Evolutionary conservation across 1,140 invertebrate genomes (phyloP), one percentile per base, ranked within the genome.

Genomic region (Ridgeia piscesae): DNA sequence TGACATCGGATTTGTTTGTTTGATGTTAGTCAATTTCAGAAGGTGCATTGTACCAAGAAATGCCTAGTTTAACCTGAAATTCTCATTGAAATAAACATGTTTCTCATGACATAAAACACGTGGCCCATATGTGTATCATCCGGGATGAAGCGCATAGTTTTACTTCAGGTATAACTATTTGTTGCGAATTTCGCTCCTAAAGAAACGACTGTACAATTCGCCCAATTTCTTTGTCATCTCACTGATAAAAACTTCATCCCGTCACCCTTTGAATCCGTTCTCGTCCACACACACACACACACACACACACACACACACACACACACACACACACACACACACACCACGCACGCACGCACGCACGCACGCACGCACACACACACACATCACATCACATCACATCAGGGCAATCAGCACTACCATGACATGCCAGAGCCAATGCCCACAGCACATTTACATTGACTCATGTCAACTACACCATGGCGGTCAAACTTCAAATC

Each of bases 381-480:
- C n/a, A n/a, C n/a, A n/a, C n/a, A n/a, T n/a, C n/a, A n/a, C n/a
- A n/a, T n/a, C n/a, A n/a, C n/a, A n/a, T n/a, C n/a, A n/a, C n/a
- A n/a, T n/a, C n/a, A 93, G 92, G 91, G 91, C 93, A 92, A 89
- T 93, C 6, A 94, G 89, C 31, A 93, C 91, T 89, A 88, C 33
- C 89, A 34, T 91, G 58, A 94, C 92, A 93, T 94, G 94, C 91
- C 21, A 31, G 94, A 93, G 4, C 94, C 94, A 91, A 93, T 92
- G 14, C 93, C 94, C 33, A 93, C 94, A n/a, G 92, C 93, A 94
- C 94, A 94, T 58, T 94, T 93, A 94, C 94, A 94, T 91, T 94
- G 94, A 6, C 77, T 94, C 93, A n/a, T n/a, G 9, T 91, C 0
- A 34, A 94, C 58, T 91, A 21, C 34, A 1, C 92, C n/a, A n/a